Conservation (phyloP, 2,797 vertebrate genomes). For the Sebastes iracundus region DNA sequence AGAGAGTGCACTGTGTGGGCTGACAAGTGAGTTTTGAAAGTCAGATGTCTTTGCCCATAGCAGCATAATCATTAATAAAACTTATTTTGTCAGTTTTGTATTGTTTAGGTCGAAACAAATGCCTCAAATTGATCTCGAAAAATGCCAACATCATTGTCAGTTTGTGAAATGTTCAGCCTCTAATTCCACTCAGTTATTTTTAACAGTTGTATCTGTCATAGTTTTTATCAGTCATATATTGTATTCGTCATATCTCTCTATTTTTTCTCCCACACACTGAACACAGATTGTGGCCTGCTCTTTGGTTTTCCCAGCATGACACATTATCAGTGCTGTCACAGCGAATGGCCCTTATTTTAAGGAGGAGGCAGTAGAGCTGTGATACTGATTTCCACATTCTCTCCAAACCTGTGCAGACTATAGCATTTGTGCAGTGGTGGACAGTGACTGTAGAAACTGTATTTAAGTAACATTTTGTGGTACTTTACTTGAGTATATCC, state of each 20-base stretch:
- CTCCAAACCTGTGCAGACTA: not conserved
- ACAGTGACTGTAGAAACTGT: not conserved
- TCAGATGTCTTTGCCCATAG: not conserved
- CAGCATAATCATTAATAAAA: conserved; percentile 14
- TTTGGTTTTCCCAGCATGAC: conserved; percentile 9
- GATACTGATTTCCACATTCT: conserved; percentile 6
- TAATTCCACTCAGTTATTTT: conserved; percentile 22
- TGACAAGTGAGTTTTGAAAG: not conserved
- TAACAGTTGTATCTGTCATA: not conserved
- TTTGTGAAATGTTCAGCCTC: conserved; percentile 5
- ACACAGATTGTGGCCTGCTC: conserved; percentile 16
- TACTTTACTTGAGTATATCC: not conserved
- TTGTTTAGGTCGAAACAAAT: not conserved
- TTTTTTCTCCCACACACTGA: conserved; percentile 11
- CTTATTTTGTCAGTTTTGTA: conserved; percentile 17
- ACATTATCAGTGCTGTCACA: conserved; percentile 15
- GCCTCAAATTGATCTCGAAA: not conserved
- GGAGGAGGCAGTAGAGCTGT: not conserved
- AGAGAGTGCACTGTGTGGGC: not conserved
- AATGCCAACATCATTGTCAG: not conserved
- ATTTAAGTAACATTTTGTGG: not conserved
- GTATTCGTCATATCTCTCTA: conserved; percentile 1
- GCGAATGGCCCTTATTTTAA: conserved; percentile 15
- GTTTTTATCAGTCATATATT: not conserved
- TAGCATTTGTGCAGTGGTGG: too few relatives aligned